Base-by-base conservation (phyloP, 2,113 vertebrate genomes). In the Muntiacus muntjak region DNA sequence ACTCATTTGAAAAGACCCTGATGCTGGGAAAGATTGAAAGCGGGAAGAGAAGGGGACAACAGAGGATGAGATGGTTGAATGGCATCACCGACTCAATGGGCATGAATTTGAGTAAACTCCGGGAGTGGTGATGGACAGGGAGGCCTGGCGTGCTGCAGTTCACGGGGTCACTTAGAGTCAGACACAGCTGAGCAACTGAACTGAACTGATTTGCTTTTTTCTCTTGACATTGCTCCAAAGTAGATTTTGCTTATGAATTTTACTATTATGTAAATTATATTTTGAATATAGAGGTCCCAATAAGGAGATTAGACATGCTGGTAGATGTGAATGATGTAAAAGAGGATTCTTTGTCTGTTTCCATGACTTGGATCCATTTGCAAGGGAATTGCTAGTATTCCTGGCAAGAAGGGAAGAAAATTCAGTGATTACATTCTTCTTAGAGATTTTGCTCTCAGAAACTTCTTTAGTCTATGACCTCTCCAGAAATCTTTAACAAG, bases 201-300 rank as follows among this genome's bases (percentile, higher is more conserved):
- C n/a, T 71, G 67, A 40, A 40, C 19, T 71, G n/a, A 14, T 90
- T 95, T 85, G 30, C 4, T 89, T 74, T 67, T 82, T 36, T 87
- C 13, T 92, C 15, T 85, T 55, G 25, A 90, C 14, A 13, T 62
- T 55, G 26, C 17, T 87, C 5, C 12, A 84, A 82, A 76, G 21
- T 78, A 84, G 21, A 83, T 28, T 50, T 60, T 33, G 11, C 47
- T 94, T 15, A 50, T 50, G 0, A 47, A 71, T 91, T 89, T 81
- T 47, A 84, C 5, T 71, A n/a, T 74, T 15, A 55, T 50, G 26
- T 15, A 54, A 93, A 45, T 91, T 55, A 55, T 45, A 43, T 74
- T 81, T 93, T 58, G n/a, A 17, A 64, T 60, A 47, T 45, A 58
- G 14, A 8, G 23, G 23, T 83, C 28, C 2, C 14, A 62, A 47